phyloP scores from a whole-genome alignment of 2,888 invertebrate genomes.

The Apoderus coryli region DNA sequence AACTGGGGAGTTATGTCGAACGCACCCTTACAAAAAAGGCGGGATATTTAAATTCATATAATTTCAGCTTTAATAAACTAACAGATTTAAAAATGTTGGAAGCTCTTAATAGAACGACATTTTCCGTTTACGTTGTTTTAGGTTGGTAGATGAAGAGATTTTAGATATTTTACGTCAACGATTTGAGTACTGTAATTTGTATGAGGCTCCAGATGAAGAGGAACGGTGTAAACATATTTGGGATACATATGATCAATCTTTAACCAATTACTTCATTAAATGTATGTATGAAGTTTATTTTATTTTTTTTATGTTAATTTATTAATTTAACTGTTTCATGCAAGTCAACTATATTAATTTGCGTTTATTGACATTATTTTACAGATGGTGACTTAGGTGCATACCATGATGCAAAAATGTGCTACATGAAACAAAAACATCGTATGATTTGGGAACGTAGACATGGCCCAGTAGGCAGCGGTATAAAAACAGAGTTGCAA shows the following conservation, averaged over 20 bases:
- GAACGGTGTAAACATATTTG: slow-evolving; percentile 52
- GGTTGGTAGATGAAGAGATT: slow-evolving; percentile 73
- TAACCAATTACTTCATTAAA: slow-evolving; percentile 85
- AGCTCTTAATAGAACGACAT: no score
- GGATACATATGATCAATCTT: slow-evolving; percentile 59
- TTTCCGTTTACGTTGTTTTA: slow-evolving; percentile 35
- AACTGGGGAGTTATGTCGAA: no score
- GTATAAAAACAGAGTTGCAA: slow-evolving; percentile 34
- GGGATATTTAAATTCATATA: no score
- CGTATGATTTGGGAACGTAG: slow-evolving; percentile 95
- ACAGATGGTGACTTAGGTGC: slow-evolving; percentile 87
- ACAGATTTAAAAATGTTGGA: no score
- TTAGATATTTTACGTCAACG: slow-evolving; percentile 68
- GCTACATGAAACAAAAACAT: slow-evolving; percentile 97
- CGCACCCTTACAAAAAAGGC: no score
- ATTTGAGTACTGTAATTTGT: slow-evolving; percentile 68
- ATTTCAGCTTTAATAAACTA: no score
- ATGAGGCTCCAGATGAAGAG: slow-evolving; percentile 57
- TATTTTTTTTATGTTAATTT: not conserved
- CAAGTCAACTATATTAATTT: no score
- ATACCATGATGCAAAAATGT: slow-evolving; percentile 52
- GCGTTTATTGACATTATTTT: slow-evolving; percentile 15
- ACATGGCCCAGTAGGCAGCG: slow-evolving; percentile 62
- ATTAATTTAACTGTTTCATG: slow-evolving; percentile 4
- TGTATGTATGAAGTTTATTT: slow-evolving; percentile 46